Evolutionary conservation across 2,113 vertebrate genomes (phyloP).

Genomic region (Tichodroma muraria): DNA sequence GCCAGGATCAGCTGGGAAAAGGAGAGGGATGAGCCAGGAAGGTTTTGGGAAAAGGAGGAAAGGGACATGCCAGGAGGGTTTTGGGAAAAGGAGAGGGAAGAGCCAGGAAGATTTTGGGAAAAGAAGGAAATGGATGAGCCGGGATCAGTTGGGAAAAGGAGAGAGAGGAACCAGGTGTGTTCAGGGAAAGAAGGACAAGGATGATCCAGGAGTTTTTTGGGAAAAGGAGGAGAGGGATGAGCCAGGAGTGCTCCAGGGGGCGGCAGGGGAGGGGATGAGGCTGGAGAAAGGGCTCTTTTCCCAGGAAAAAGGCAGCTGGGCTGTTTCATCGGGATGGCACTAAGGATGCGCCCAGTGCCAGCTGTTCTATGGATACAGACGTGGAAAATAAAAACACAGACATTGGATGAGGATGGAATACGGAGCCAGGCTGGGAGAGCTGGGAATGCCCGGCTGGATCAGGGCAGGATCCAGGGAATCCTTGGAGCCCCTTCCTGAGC

Average conservation of each 20-base stretch:
- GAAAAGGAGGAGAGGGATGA: not conserved
- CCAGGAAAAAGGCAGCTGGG: not conserved
- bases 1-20: not conserved
- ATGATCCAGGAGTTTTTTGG: not conserved
- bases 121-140: not conserved
- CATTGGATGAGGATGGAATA: not conserved
- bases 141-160: not conserved
- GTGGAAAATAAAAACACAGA: not conserved
- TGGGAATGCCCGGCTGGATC: not conserved
- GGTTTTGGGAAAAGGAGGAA: not conserved
- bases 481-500: fast-evolving
- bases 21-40: no score
- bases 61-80: not conserved
- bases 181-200: not conserved
- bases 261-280: not conserved
- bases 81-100: not conserved
- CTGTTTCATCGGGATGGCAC: fast-evolving
- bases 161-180: fast-evolving
- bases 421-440: not conserved
- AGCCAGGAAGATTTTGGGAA: not conserved
- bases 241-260: not conserved
- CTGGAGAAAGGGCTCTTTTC: not conserved
- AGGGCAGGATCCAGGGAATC: not conserved
- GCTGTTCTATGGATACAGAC: not conserved
- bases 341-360: not conserved